Evolutionary conservation across 2,888 invertebrate genomes (phyloP).

Genomic region (Diadromus collaris): DNA sequence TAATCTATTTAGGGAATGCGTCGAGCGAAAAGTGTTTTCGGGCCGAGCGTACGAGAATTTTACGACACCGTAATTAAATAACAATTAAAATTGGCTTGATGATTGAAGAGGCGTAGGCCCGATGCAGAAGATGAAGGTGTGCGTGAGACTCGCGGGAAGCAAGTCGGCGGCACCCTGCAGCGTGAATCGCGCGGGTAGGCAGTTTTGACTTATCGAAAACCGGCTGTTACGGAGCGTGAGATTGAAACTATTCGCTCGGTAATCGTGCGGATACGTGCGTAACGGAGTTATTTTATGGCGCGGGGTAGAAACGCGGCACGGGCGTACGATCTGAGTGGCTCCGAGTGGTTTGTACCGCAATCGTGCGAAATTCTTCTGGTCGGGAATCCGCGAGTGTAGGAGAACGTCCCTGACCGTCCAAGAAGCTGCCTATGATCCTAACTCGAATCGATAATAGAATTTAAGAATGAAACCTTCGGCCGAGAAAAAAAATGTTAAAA

Average conservation of each 20-base stretch:
- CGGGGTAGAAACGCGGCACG: constrained; percentile 17
- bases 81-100: constrained; percentile 2
- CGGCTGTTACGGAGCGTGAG: constrained; percentile 55
- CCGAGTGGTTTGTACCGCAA: background rate
- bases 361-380: constrained; percentile 23
- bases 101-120: background rate
- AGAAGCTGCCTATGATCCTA: constrained; percentile 24
- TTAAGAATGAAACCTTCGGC: background rate
- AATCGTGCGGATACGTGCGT: constrained; percentile 53
- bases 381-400: constrained; percentile 3
- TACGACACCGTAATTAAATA: constrained; percentile 11
- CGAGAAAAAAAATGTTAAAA: constrained; percentile 4
- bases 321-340: background rate
- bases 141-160: constrained; percentile 6
- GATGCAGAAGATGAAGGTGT: background rate
- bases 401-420: constrained; percentile 11
- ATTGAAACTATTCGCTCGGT: constrained; percentile 53
- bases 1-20: background rate
- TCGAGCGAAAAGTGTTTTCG: constrained; percentile 11
- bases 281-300: constrained; percentile 56
- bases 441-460: constrained; percentile 19
- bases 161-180: constrained; percentile 34
- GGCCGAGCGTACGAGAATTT: background rate
- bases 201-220: constrained; percentile 54
- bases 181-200: constrained; percentile 30